These are phyloP conservation scores for Zygothrica quintamaculata DNA, from an alignment of 2,888 invertebrate genomes.

Conservation along the genomic window DNA sequence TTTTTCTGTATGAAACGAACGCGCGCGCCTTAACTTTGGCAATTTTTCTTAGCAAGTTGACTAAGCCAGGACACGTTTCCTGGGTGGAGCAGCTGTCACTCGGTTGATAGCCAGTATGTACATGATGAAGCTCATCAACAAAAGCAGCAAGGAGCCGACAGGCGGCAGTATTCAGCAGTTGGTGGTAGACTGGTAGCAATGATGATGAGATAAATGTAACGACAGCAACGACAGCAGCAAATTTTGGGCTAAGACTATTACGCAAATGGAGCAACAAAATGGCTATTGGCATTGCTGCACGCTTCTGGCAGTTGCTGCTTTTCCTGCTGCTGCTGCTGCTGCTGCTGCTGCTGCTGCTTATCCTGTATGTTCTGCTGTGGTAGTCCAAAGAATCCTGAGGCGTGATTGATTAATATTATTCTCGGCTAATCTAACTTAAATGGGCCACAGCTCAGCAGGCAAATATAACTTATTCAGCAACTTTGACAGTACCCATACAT, in stretches of 20 bases:
- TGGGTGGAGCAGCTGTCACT: slow-evolving; percentile 61
- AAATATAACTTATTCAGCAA: slow-evolving; percentile 76
- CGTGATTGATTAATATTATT: slow-evolving; percentile 81
- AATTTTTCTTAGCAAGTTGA: slow-evolving; percentile 71
- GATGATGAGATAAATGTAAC: slow-evolving; percentile 54
- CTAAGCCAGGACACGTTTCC: slow-evolving; percentile 73
- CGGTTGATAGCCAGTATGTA: slow-evolving; percentile 35
- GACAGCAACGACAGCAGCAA: slow-evolving; percentile 34
- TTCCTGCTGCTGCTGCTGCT: too few species aligned
- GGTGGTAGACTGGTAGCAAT: too few species aligned
- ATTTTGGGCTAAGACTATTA: slow-evolving; percentile 53
- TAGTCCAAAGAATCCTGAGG: slow-evolving; percentile 66
- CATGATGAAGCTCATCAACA: slow-evolving; percentile 74
- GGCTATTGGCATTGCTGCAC: slow-evolving; percentile 32
- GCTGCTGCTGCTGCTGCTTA: background rate
- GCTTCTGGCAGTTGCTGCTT: too few species aligned
- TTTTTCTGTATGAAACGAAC: background rate
- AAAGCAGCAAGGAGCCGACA: slow-evolving; percentile 56
- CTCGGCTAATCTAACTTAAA: slow-evolving; percentile 80
- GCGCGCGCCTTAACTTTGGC: slow-evolving; percentile 51
- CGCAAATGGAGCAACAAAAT: slow-evolving; percentile 75
- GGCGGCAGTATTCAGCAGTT: slow-evolving; percentile 11
- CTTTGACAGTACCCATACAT: slow-evolving; percentile 46
- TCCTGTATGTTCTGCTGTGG: too few species aligned
- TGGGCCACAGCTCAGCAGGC: slow-evolving; percentile 63